Conservation (phyloP, 2,888 invertebrate species). For the Phortica okadai region DNA sequence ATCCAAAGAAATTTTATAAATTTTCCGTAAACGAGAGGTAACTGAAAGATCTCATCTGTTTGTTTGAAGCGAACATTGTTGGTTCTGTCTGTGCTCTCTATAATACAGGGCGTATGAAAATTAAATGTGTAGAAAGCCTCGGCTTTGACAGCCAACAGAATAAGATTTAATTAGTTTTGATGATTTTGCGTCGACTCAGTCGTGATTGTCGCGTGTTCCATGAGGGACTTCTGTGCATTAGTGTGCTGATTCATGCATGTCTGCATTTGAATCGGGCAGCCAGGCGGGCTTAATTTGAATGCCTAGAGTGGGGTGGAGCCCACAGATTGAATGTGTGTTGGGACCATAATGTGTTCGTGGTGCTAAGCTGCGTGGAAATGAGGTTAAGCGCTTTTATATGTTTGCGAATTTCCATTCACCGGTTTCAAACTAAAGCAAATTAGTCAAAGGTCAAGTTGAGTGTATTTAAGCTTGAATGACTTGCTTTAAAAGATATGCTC, state of each 20-base stretch:
- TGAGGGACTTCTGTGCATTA: neutral
- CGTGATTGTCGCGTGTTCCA: slow-evolving; percentile 10
- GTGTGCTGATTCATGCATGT: slow-evolving; percentile 14
- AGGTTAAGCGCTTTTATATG: slow-evolving; percentile 42
- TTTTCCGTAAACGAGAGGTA: too few species aligned
- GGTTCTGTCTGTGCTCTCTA: too few species aligned
- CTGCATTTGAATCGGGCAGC: neutral
- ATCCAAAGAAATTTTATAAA: too few species aligned
- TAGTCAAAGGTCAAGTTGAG: slow-evolving; percentile 22
- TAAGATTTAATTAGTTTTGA: slow-evolving; percentile 30
- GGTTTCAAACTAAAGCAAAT: slow-evolving; percentile 12
- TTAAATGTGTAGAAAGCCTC: too few species aligned
- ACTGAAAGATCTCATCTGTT: too few species aligned
- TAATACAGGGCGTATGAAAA: too few species aligned
- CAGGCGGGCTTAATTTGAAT: neutral
- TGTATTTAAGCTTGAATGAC: neutral
- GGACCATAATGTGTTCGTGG: too few species aligned
- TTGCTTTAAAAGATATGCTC: neutral
- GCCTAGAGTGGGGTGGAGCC: neutral
- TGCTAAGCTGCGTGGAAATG: slow-evolving; percentile 38
- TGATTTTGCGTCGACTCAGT: slow-evolving; percentile 18
- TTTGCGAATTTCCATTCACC: slow-evolving; percentile 34
- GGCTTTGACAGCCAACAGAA: neutral
- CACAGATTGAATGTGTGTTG: neutral
- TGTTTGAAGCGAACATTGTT: too few species aligned